Evolutionary conservation across 2,113 vertebrate genomes (phyloP), one percentile per base, ranked within the genome.

Genomic region (Papio anubis): DNA sequence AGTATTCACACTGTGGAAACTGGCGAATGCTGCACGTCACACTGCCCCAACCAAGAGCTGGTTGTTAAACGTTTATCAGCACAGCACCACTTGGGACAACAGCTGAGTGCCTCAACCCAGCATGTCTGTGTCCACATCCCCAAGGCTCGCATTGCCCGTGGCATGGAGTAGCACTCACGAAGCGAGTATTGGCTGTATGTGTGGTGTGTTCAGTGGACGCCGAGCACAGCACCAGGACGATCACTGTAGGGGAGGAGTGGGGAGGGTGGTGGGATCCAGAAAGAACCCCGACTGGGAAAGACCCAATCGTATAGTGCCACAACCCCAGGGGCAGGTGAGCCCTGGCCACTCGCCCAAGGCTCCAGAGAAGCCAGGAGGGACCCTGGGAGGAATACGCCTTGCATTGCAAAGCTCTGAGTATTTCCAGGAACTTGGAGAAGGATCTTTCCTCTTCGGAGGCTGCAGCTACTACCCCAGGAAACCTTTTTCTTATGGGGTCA

Each of bases 131-230:
- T 50, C 45, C 45, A 50, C 40, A 50, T 50, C 30, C 43, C 75
- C 16, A 0, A 14, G 75, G 27, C 16, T 78, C 8, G 45, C 27
- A 32, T 23, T 30, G 12, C 23, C 25, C 13, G 6, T 76, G 40
- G 64, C 4, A 1, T 25, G 78, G 45, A 64, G 17, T 7, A 6
- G 40, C 0, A 6, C 18, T 35, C 50, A 25, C 6, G 2, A 32
- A 20, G 30, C 9, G 40, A 8, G n/a, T 5, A 40, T 16, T 14
- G 52, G 40, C 6, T 32, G 27, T 32, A 2, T 0, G 0, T 4
- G 9, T 10, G 70, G 32, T 11, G 43, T 50, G 43, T n/a, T 16
- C 50, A 14, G 11, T 10, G 17, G 55, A 27, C 40, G 25, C 30
- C 3, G 50, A 50, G 7, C 20, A 8, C 7, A 5, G 14, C 4